A percentile compares a stretch with the other conserved stretches of the same genome.
Evolutionary conservation across 2,113 vertebrate species (phyloP).

Genomic region (Oceanites oceanicus): DNA sequence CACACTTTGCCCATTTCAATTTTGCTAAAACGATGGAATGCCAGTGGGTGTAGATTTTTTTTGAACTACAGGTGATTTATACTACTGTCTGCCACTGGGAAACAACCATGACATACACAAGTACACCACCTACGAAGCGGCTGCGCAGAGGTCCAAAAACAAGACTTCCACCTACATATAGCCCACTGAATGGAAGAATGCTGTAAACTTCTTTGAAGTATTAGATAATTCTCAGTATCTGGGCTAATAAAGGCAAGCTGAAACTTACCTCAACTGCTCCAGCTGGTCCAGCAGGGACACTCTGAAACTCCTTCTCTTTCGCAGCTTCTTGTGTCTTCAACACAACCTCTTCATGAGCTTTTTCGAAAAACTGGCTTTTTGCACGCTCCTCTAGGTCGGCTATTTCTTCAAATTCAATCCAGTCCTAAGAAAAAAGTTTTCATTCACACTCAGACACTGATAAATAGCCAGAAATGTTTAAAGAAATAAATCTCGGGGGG

Average conservation of each 20-base stretch:
- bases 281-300: conserved; percentile 91
- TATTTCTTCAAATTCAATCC: conserved; percentile 99
- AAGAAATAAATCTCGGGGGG: neutral
- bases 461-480: neutral
- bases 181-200: neutral
- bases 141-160: neutral
- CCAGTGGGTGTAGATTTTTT: neutral
- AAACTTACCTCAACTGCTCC: conserved; percentile 87
- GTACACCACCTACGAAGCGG: neutral
- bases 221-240: neutral
- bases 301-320: conserved; percentile 94
- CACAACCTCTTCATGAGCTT: conserved; percentile 95
- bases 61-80: neutral
- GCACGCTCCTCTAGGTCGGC: conserved; percentile 96
- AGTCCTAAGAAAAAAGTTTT: conserved; percentile 80
- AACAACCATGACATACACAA: neutral
- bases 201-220: neutral
- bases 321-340: conserved; percentile 95
- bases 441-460: neutral
- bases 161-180: neutral
- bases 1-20: neutral
- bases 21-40: neutral
- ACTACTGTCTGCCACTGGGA: neutral
- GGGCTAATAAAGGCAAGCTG: neutral
- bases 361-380: conserved; percentile 98